A percentile compares a stretch with the other conserved stretches of the same genome.
These are phyloP conservation scores for Neolamprologus multifasciatus DNA, from an alignment of 2,797 vertebrate species.

Conservation along the genomic window DNA sequence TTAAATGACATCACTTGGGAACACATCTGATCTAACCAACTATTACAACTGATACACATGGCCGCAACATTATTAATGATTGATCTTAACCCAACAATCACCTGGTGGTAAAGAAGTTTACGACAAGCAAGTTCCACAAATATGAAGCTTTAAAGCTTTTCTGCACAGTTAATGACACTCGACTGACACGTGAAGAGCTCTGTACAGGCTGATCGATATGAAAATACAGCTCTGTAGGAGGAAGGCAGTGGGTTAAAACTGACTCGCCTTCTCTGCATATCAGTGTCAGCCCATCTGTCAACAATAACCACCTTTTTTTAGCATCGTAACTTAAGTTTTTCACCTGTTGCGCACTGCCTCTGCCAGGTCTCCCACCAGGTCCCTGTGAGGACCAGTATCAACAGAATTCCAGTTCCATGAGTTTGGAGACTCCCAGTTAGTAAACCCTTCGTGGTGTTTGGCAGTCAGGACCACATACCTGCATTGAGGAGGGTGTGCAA, in stretches of 20 bases:
- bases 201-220: background rate
- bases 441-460: conserved; percentile 97
- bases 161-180: background rate
- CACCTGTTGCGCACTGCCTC: conserved; percentile 84
- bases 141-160: background rate
- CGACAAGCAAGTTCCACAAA: background rate
- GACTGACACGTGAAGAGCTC: background rate
- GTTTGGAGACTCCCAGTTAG: conserved; percentile 85
- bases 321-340: background rate
- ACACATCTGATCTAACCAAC: background rate
- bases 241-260: background rate
- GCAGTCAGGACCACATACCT: conserved; percentile 93
- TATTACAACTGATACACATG: background rate
- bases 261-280: background rate
- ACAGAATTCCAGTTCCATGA: conserved; percentile 98
- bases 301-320: background rate
- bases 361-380: conserved; percentile 88
- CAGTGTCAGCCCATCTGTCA: background rate
- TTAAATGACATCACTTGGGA: background rate
- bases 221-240: background rate
- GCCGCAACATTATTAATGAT: background rate
- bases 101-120: background rate
- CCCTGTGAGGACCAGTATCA: conserved; percentile 84
- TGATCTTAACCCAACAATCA: background rate
- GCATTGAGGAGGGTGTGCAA: background rate